These are phyloP conservation scores for Rhipidura dahli DNA, from an alignment of 2,113 vertebrate genomes.

Conservation along the genomic window DNA sequence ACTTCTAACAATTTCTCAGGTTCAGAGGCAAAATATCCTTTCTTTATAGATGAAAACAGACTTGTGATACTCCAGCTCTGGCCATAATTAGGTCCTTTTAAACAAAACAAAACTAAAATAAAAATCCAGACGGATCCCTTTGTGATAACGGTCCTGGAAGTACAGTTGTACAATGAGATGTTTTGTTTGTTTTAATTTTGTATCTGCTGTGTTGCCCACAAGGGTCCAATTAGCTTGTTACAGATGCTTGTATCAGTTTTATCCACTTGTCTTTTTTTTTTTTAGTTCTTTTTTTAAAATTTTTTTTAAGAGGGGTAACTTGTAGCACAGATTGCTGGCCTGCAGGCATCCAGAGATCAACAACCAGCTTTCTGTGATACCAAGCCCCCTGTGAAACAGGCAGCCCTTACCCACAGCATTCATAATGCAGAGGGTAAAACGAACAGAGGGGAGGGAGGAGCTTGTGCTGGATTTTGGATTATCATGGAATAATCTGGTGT, in stretches of 20 bases:
- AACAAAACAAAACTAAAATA: constrained; percentile 29
- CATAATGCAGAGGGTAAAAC: constrained; percentile 10
- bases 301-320: constrained; percentile 56
- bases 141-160: neutral
- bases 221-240: constrained; percentile 79
- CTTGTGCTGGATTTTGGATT: neutral
- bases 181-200: constrained; percentile 74
- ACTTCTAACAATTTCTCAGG: constrained; percentile 74
- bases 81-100: constrained; percentile 68
- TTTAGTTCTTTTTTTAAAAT: neutral
- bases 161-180: constrained; percentile 2
- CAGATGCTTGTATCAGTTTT: constrained; percentile 70
- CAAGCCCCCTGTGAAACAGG: constrained; percentile 56
- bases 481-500: neutral
- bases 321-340: constrained; percentile 78
- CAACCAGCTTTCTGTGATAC: constrained; percentile 71
- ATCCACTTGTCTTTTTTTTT: constrained; percentile 43
- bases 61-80: constrained; percentile 55
- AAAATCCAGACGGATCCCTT: constrained; percentile 15
- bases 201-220: constrained; percentile 69
- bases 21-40: constrained; percentile 67
- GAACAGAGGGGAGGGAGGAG: constrained; percentile 14
- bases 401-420: constrained; percentile 55
- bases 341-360: constrained; percentile 77
- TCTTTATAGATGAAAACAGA: constrained; percentile 69